Evolutionary conservation across 2,888 invertebrate species (phyloP), one percentile per base, ranked within the genome.

Genomic region (Limnephilus lunatus): DNA sequence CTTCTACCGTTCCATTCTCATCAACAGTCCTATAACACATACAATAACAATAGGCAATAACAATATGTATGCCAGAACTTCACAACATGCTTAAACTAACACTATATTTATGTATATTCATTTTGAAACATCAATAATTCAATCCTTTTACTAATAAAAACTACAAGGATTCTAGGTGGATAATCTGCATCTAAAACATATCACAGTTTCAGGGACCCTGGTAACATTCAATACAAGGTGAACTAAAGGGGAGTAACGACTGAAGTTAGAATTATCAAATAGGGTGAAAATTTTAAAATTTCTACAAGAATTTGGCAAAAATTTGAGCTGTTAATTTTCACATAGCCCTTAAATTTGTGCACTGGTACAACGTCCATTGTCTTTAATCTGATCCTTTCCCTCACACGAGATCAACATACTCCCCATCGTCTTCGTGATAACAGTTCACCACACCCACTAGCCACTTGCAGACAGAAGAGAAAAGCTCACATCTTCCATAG

Each of bases 301-400:
- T 93, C 93, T 94, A 94, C 95, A 91, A 94, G 94, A 94, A 96
- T 96, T 96, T 96, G 96, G 96, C 96, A 95, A 95, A 94, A 94
- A 94, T 94, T 96, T 96, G 96, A 96, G 96, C 96, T 94, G 90
- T 91, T 32, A 91, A 82, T 80, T 85, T 90, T 80, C 88, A 90
- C 83, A 44, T 92, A 93, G 91, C 91, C 90, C 92, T 91, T 89
- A 86, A 90, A 85, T 93, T 89, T 91, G 93, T 92, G 89, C 89
- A 83, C 86, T 81, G 48, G 91, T 93, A 92, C 88, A 91, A 80
- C 30, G 86, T 89, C 39, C 81, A 92, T 35, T 87, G 44, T 89
- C 83, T 89, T 35, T 81, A n/a, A 14, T 68, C 35, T 32, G 80
- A 32, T 89, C 80, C 31, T 80, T 35, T 89, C 85, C 85, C 85